Conservation (phyloP, 1,140 invertebrate genomes). For the Thaumetopoea pityocampa region DNA sequence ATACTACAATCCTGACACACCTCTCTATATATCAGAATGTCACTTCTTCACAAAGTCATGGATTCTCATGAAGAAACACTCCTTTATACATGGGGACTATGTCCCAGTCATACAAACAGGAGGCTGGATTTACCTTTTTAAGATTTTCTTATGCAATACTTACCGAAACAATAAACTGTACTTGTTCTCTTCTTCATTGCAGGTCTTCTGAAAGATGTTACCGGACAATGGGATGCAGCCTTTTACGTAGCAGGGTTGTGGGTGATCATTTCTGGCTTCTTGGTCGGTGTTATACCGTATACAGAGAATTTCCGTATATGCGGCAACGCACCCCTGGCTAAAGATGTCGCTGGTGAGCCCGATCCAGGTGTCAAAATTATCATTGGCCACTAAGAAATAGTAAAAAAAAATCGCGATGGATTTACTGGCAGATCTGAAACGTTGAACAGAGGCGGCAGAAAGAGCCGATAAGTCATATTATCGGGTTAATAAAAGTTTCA, state of each 20-base stretch:
- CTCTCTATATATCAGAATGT: no score
- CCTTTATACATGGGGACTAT: no score
- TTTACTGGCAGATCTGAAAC: neutral
- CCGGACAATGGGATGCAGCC: slow-evolving; percentile 82
- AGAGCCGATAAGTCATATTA: no score
- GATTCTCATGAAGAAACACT: no score
- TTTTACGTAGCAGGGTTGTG: slow-evolving; percentile 86
- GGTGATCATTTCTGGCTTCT: slow-evolving; percentile 85
- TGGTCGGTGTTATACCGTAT: slow-evolving; percentile 82
- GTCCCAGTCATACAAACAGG: no score
- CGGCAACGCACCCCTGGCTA: slow-evolving; percentile 79
- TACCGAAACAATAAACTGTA: no score
- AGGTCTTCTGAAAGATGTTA: slow-evolving; percentile 84
- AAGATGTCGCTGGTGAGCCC: slow-evolving; percentile 68
- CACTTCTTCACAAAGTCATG: no score
- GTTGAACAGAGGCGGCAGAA: neutral
- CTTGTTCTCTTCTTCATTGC: slow-evolving; percentile 52
- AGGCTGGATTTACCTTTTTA: no score
- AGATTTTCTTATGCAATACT: no score
- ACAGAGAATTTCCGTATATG: slow-evolving; percentile 81
- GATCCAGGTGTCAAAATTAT: slow-evolving; percentile 63
- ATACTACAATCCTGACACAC: no score
- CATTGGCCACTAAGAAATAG: slow-evolving; percentile 47
- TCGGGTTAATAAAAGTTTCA: no score
- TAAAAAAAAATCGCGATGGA: neutral